Evolutionary conservation across 2,113 vertebrate genomes (phyloP), one percentile per base, ranked within the genome.

Genomic region (Mohoua ochrocephala): DNA sequence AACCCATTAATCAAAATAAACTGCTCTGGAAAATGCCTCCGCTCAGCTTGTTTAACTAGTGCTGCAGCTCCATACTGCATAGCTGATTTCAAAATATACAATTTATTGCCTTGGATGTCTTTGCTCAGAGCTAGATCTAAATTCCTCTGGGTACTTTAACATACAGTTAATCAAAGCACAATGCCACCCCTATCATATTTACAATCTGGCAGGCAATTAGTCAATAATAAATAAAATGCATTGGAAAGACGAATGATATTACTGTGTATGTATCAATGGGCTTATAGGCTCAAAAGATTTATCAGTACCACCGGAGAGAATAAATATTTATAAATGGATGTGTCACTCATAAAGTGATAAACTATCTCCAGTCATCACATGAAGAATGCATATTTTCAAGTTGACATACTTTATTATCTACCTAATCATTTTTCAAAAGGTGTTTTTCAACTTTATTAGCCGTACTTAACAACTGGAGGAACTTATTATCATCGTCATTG

Each of bases 1-100:
- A 98, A 98, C 97, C 97, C 97, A 97, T 99, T 98, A 98, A 98
- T 99, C 98, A 98, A 97, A 96, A 97, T 91, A 96, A 97, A 98
- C 97, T 93, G 68, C 96, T 96, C 94, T 87, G 95, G 96, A 97
- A 98, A 98, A 96, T 97, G 96, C 96, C 88, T 97, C 97, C 86
- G 77, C 97, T 98, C 94, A 96, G 98, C 97, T 97, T 98, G 95
- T 98, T 98, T 98, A 98, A 98, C 98, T 97, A 98, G 97, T 69
- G 15, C 94, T 92, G 93, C 79, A 91, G 93, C 91, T 77, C 97
- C 94, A 77, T 90, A 11, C 42, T 96, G 94, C 96, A 96, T 95
- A 94, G 94, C 97, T 87, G 89, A 95, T 97, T 97, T 98, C 97
- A 97, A 97, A 98, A 95, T 95, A 97, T 87, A 97, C 96, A 95